Evolutionary conservation across 2,888 invertebrate species (phyloP).

Genomic region (Atethmia centrago): DNA sequence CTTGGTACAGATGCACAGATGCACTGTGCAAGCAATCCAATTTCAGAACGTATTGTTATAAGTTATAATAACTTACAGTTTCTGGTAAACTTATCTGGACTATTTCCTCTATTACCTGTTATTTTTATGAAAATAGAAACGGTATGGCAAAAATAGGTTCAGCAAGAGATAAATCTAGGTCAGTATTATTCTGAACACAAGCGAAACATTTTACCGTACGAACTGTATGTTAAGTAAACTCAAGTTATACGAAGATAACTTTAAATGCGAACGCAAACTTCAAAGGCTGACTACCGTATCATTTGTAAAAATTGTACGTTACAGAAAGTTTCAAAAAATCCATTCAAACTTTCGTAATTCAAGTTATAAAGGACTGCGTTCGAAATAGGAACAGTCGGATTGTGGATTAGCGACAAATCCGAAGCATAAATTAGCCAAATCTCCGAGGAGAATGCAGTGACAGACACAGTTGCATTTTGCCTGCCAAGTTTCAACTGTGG

Average conservation of each 20-base stretch:
- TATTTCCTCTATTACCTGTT: slow-evolving; percentile 5
- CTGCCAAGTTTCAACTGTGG: slow-evolving; percentile 65
- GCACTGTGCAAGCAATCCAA: slow-evolving; percentile 23
- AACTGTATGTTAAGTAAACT: slow-evolving; percentile 13
- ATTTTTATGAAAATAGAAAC: slow-evolving; percentile 22
- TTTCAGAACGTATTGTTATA: slow-evolving; percentile 15
- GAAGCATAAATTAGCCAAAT: slow-evolving; percentile 74
- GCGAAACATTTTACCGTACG: slow-evolving; percentile 19
- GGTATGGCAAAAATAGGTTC: background rate
- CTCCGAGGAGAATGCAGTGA: slow-evolving; percentile 62
- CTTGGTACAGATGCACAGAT: slow-evolving; percentile 18
- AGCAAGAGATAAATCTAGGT: background rate
- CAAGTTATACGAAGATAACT: slow-evolving; percentile 34
- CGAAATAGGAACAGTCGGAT: slow-evolving; percentile 35
- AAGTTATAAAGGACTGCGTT: slow-evolving; percentile 3
- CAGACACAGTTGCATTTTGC: slow-evolving; percentile 69
- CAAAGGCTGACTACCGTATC: slow-evolving; percentile 21
- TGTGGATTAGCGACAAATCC: slow-evolving; percentile 70
- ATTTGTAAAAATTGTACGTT: slow-evolving; percentile 40
- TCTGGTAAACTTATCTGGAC: background rate
- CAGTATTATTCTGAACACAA: slow-evolving; percentile 5
- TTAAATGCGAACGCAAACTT: slow-evolving; percentile 36
- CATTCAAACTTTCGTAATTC: slow-evolving; percentile 42
- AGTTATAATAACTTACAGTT: slow-evolving; percentile 23
- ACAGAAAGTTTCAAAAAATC: slow-evolving; percentile 33